Base-by-base conservation (phyloP, 2,888 invertebrate genomes). In the Icerya purchasi region DNA sequence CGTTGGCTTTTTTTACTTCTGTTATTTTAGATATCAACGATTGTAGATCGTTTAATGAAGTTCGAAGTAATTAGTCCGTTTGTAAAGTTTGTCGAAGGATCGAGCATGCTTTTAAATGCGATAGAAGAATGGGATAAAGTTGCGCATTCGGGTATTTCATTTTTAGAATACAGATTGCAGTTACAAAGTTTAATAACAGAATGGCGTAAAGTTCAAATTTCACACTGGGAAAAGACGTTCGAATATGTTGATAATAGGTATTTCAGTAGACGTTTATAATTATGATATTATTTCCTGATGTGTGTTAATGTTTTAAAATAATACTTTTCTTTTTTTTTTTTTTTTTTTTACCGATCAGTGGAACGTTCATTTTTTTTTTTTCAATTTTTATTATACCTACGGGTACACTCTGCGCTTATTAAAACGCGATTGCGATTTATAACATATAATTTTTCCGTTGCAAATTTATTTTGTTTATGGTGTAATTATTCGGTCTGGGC, bases 181-280 rank as follows among this genome's bases (percentile, higher is more conserved):
- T 75, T 97, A 1, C 86, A 86, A 0, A 79, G 82, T 62, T 82
- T 86, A 68, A 85, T 98, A 56, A 82, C 94, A 54, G 77, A 80
- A 56, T 98, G 94, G 94, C 80, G 96, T 61, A 86, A 87, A 70
- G 70, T 91, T 23, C 96, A 97, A 70, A 75, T 97, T 66, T 78
- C 79, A 61, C 81, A 84, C 67, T 96, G 94, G 94, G 86, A 85
- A 66, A 82, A 84, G 66, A 84, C 86, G 61, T 74, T 93, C 3
- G 81, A 83, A 62, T 77, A 79, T 62, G 77, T 84, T 20, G 77
- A 77, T 61, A 75, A 79, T 56, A 79, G 76, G 80, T 80, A 68
- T 63, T 63, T 63, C 50, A 21, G n/a, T 2, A 22, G 18, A 22
- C 23, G 25, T 36, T n/a, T n/a, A n/a, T n/a, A n/a, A n/a, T n/a